These are phyloP conservation scores for Dicrostonyx torquatus DNA, from an alignment of 2,797 vertebrate species.

Conservation along the genomic window DNA sequence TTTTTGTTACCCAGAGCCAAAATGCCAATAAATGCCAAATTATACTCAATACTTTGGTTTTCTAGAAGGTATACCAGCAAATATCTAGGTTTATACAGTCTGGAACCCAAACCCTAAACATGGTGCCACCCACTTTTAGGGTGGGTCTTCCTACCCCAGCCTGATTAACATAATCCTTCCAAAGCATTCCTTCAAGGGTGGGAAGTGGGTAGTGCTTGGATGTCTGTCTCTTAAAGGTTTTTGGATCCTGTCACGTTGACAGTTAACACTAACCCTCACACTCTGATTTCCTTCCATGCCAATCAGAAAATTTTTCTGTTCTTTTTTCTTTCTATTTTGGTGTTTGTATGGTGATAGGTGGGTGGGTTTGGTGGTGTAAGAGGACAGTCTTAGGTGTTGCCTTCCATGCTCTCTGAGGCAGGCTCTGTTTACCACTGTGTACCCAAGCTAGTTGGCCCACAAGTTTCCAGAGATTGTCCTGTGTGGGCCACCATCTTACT, in stretches of 20 bases:
- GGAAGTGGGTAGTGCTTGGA: no score
- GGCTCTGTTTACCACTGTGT: neutral
- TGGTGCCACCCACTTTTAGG: neutral
- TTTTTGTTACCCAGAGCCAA: neutral
- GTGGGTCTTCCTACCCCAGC: neutral
- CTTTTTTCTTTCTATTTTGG: neutral
- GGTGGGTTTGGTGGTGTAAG: neutral
- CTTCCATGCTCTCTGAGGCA: neutral
- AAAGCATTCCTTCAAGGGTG: neutral
- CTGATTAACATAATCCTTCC: neutral
- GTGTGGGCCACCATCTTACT: neutral
- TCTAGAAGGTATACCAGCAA: neutral
- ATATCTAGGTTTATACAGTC: neutral
- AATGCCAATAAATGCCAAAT: neutral
- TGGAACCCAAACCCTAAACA: neutral
- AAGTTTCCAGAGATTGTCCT: neutral
- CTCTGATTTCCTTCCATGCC: neutral
- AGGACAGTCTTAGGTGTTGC: neutral
- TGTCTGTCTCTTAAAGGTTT: neutral
- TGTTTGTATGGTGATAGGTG: neutral
- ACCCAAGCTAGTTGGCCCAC: neutral
- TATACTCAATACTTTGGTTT: neutral
- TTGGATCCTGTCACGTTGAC: neutral
- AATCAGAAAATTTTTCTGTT: neutral
- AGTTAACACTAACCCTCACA: neutral